Conservation (phyloP, 2,888 invertebrate genomes). For the Rhamnusium bicolor region DNA sequence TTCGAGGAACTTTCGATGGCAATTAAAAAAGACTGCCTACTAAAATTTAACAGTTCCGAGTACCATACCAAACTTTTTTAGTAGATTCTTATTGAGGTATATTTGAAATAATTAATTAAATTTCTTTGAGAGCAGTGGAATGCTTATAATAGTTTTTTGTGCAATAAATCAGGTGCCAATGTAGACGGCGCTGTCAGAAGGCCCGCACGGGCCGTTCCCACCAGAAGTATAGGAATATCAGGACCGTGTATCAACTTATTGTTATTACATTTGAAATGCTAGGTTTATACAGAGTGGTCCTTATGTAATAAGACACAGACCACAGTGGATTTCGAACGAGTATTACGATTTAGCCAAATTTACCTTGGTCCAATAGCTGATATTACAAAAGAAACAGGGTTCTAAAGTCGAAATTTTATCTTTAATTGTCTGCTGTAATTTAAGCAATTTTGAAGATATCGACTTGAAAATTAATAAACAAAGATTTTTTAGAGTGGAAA, state of each 20-base stretch:
- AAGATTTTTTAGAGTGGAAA: too few relatives aligned
- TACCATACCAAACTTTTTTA: conserved; percentile 69
- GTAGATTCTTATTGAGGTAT: conserved; percentile 69
- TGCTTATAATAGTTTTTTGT: conserved; percentile 69
- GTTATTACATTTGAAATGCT: neutral
- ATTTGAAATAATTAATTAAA: conserved; percentile 73
- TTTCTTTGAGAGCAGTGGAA: conserved; percentile 69
- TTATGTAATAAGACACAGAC: too few relatives aligned
- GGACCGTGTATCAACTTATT: conserved; percentile 45
- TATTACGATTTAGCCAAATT: too few relatives aligned
- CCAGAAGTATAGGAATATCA: conserved; percentile 54
- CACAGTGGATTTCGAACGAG: too few relatives aligned
- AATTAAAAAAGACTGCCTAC: conserved; percentile 59
- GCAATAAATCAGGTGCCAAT: conserved; percentile 69
- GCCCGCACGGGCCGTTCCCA: conserved; percentile 67
- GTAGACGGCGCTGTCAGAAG: conserved; percentile 65
- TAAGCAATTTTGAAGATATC: too few relatives aligned
- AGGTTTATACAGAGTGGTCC: too few relatives aligned
- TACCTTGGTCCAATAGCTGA: too few relatives aligned
- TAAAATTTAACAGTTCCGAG: conserved; percentile 71
- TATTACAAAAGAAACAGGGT: too few relatives aligned
- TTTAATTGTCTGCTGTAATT: too few relatives aligned
- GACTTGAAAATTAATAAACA: too few relatives aligned
- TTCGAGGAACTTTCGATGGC: conserved; percentile 37
- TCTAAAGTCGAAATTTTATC: too few relatives aligned